Conservation (phyloP, 2,113 vertebrate genomes). For the Proterorhinus semilunaris region DNA sequence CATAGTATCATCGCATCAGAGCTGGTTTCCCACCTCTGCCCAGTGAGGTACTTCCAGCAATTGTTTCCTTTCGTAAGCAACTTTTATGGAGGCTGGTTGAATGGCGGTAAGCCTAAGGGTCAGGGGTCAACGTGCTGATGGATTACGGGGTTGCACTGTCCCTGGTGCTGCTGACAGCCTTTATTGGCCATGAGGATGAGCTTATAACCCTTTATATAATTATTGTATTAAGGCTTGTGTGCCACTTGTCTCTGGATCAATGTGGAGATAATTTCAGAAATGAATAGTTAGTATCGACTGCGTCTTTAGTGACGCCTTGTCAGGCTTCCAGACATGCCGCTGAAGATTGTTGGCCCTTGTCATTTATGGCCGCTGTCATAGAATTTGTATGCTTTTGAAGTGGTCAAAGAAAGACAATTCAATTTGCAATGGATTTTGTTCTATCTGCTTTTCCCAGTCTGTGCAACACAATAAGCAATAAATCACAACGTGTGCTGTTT, state of each 20-base stretch:
- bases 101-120: constrained; percentile 88
- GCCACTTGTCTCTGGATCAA: constrained; percentile 95
- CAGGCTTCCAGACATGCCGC: constrained; percentile 85
- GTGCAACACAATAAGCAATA: constrained; percentile 88
- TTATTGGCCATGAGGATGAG: constrained; percentile 98
- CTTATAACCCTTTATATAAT: constrained; percentile 99
- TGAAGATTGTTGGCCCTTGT: constrained; percentile 95
- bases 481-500: constrained; percentile 90
- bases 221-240: constrained; percentile 96
- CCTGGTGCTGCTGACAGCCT: constrained; percentile 91
- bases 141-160: constrained; percentile 93
- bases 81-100: constrained; percentile 82
- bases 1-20: constrained; percentile 47
- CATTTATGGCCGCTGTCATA: constrained; percentile 95
- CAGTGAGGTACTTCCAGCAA: constrained; percentile 66
- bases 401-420: constrained; percentile 96
- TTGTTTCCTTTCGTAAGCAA: constrained; percentile 78
- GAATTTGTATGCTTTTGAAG: constrained; percentile 78
- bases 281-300: constrained; percentile 99
- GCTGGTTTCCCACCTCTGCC: constrained; percentile 67
- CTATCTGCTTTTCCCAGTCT: constrained; percentile 54
- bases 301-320: constrained; percentile 88
- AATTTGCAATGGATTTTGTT: constrained; percentile 96
- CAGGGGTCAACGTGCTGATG: constrained; percentile 94
- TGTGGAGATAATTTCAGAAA: constrained; percentile 99